Base-by-base conservation (phyloP, 2,888 invertebrate genomes). In the Brachyptera risi region DNA sequence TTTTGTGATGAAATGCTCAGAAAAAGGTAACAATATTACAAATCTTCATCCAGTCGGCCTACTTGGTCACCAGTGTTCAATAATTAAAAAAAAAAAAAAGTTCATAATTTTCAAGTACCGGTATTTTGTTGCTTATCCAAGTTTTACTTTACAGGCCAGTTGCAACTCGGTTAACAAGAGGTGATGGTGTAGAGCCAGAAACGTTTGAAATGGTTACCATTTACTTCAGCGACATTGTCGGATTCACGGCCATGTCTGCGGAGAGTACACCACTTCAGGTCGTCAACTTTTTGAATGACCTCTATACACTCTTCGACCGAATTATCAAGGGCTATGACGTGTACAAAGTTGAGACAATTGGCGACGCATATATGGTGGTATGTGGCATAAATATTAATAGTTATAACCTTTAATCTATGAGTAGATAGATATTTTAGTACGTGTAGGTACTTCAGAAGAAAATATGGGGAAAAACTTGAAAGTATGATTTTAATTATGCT, bases 241-340 rank as follows among this genome's bases (percentile, higher is more conserved):
- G 96, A 67, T 96, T 96, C 78, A 96, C 96, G 60, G 85, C 90
- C 58, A 92, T 96, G 88, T 95, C 95, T 1, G 94, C 95, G 1
- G 91, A 92, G 76, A 94, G 94, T 73, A 91, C 94, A 58, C 96
- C 96, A 58, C 81, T 93, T 70, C 88, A 93, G 79, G 88, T 98
- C 70, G 97, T 98, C 59, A 94, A 93, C 76, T 96, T 98, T 76
- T 83, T 98, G 65, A 98, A 98, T 79, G 96, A 97, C 78, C 83
- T 98, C 73, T 98, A 98, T 78, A 97, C 97, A 54, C 85, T 95
- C 67, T 98, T 98, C 76, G 97, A 98, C 78, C 84, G 90, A 70
- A 95, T 97, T 71, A 96, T 97, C 69, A 89, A 92, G 76, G 92
- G 94, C 70, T 98, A 96, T 75, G 96, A 97, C 74, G 98, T 98